Percentiles rank a stretch among this genome's conserved stretches.
These are phyloP conservation scores for Diarsia rubi DNA, from an alignment of 2,888 invertebrate species.

Conservation along the genomic window DNA sequence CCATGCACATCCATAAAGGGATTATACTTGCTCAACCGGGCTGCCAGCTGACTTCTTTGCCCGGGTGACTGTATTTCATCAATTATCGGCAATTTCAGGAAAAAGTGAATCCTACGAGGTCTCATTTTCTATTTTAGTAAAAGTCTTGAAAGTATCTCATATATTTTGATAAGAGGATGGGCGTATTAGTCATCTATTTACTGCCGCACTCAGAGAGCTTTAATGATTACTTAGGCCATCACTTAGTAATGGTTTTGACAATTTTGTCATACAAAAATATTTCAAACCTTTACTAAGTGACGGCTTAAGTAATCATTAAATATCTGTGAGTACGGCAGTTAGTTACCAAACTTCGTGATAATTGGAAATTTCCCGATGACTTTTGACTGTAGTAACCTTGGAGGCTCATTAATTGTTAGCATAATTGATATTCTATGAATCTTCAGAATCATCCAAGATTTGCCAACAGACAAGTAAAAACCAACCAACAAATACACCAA, in stretches of 20 bases:
- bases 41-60: background rate
- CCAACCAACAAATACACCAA: background rate
- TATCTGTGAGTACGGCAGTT: no score
- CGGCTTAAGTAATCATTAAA: no score
- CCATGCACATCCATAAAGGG: no score
- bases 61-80: background rate
- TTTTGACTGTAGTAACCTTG: background rate
- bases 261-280: no score
- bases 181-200: no score
- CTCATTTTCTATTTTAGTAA: background rate
- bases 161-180: background rate
- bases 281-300: no score
- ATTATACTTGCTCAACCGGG: no score
- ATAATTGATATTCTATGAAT: conserved; percentile 1
- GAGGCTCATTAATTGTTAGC: background rate
- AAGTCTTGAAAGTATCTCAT: background rate
- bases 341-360: background rate
- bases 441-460: background rate
- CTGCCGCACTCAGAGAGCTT: no score
- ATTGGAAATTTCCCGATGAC: conserved; percentile 1
- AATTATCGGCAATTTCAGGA: background rate
- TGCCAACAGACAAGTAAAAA: conserved; percentile 8
- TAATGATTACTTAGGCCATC: no score
- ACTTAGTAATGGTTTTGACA: no score
- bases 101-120: background rate